These are phyloP conservation scores for Sphinx pinastri DNA, from an alignment of 2,888 invertebrate species.

Conservation along the genomic window DNA sequence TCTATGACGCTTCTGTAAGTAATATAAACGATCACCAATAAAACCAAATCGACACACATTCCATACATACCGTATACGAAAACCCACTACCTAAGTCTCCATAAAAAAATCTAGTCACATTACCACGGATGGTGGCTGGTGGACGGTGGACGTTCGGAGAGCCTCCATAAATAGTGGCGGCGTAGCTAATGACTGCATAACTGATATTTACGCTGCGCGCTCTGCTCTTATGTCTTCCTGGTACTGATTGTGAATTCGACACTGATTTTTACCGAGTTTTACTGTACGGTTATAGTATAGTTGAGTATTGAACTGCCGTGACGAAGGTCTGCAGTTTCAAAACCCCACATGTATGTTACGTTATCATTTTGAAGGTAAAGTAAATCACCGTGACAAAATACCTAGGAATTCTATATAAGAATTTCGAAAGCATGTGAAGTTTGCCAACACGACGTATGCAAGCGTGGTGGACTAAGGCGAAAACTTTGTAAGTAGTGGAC, in stretches of 20 bases:
- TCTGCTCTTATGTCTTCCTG: conserved; percentile 31
- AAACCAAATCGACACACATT: background rate
- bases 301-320: too few species aligned
- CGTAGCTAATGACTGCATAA: conserved; percentile 67
- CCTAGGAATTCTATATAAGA: too few species aligned
- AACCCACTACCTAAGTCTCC: background rate
- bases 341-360: too few species aligned
- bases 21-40: background rate
- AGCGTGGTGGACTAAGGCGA: too few species aligned
- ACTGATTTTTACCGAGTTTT: conserved; percentile 26
- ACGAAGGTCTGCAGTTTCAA: background rate
- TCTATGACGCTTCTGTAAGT: too few species aligned
- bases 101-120: background rate
- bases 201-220: conserved; percentile 67
- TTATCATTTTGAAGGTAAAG: too few species aligned
- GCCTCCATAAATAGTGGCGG: conserved; percentile 54
- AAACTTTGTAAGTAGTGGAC: too few species aligned
- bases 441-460: too few species aligned
- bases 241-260: conserved; percentile 38
- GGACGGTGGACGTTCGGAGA: conserved; percentile 13
- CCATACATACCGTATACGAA: background rate
- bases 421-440: too few species aligned
- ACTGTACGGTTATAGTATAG: too few species aligned
- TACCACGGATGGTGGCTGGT: background rate
- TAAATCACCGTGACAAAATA: too few species aligned